A percentile compares a stretch with the other conserved stretches of the same genome.
phyloP scores from a whole-genome alignment of 2,888 invertebrate species.

The Mantis religiosa region DNA sequence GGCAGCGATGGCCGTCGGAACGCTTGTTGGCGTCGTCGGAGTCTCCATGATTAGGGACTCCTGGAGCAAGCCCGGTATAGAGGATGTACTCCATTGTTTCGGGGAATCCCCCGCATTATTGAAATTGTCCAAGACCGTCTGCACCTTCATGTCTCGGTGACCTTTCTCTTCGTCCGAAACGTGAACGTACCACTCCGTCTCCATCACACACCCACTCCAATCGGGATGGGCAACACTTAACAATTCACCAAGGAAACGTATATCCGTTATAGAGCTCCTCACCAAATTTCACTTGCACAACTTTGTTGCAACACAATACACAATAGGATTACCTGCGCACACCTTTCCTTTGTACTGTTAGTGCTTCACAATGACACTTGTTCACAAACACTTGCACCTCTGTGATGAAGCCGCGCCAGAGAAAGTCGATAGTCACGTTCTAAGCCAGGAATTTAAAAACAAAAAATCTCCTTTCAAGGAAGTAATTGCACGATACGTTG shows the following conservation, averaged over 20 bases:
- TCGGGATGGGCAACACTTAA: neutral
- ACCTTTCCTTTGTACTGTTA: no score
- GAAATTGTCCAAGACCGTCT: conserved; percentile 4
- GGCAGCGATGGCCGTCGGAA: conserved; percentile 38
- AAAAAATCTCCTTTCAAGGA: neutral
- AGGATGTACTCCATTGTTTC: conserved; percentile 35
- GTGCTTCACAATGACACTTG: neutral
- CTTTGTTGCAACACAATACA: neutral
- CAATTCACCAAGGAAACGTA: neutral
- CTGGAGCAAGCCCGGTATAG: conserved; percentile 32
- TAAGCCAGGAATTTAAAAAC: neutral
- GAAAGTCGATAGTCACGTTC: neutral
- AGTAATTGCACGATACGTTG: neutral
- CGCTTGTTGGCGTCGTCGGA: conserved; percentile 34
- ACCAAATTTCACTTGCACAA: neutral
- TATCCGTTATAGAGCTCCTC: no score
- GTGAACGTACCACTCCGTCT: conserved; percentile 28
- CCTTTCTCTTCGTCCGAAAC: conserved; percentile 19
- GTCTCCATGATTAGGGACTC: conserved; percentile 30
- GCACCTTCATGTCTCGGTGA: neutral
- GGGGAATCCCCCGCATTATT: conserved; percentile 12
- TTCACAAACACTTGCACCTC: neutral
- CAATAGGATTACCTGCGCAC: neutral
- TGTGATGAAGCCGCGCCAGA: neutral
- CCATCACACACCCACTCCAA: conserved; percentile 13